phyloP scores from a whole-genome alignment of 2,797 vertebrate species.

The Onychomys leucogaster region DNA sequence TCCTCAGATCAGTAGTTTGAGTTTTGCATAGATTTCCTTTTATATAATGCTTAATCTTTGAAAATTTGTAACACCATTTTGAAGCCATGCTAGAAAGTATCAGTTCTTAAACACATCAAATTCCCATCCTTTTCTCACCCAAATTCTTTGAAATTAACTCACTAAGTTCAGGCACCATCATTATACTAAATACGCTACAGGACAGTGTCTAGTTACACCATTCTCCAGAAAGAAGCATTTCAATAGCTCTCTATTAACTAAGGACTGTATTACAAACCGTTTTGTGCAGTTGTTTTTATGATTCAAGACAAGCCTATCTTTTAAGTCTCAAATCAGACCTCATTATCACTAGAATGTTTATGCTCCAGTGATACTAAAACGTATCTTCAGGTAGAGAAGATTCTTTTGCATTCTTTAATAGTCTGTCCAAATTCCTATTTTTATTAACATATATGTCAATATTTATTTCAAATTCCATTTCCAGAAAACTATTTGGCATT shows the following conservation, averaged over 20 bases:
- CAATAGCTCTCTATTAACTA: background rate
- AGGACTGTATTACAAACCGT: background rate
- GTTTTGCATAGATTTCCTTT: background rate
- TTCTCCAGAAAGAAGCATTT: background rate
- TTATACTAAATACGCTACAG: background rate
- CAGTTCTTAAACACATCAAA: conserved; percentile 8
- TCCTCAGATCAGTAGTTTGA: background rate
- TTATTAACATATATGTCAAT: background rate
- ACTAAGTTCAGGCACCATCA: background rate
- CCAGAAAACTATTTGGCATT: background rate
- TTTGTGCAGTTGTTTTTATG: background rate
- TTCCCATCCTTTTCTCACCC: background rate
- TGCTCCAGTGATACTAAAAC: background rate
- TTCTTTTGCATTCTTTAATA: background rate
- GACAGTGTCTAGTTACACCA: background rate
- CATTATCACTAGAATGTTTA: background rate
- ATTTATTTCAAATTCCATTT: conserved; percentile 41
- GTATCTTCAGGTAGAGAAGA: background rate
- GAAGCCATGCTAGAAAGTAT: background rate
- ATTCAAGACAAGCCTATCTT: background rate
- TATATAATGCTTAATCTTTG: background rate
- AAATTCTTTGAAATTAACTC: background rate
- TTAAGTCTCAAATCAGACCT: background rate
- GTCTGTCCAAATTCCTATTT: background rate
- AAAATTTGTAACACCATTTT: background rate